These are phyloP conservation scores for Micromys minutus DNA, from an alignment of 2,113 vertebrate species.

Conservation along the genomic window DNA sequence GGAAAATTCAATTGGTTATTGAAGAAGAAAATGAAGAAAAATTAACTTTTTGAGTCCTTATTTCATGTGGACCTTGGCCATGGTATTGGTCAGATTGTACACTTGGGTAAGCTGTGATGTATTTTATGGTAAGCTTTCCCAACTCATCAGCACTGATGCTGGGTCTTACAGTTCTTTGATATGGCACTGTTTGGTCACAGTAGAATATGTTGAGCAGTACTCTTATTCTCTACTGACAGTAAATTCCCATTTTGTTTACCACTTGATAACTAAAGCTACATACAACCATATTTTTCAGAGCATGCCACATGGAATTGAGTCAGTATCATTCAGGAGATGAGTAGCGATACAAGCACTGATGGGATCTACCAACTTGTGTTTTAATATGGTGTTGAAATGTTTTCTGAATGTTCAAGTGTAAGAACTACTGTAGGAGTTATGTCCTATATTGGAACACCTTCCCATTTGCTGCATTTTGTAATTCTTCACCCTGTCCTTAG, in stretches of 20 bases:
- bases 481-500: not conserved
- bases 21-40: not conserved
- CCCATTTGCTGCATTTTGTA: not conserved
- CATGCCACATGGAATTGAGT: not conserved
- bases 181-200: not conserved
- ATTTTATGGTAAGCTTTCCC: not conserved
- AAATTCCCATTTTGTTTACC: no score
- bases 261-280: not conserved
- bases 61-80: not conserved
- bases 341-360: not conserved
- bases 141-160: not conserved
- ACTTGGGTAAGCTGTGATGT: slow-evolving; percentile 41
- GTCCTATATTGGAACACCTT: not conserved
- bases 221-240: not conserved
- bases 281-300: not conserved
- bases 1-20: slow-evolving; percentile 49
- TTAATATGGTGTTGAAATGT: not conserved
- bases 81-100: not conserved
- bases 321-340: not conserved
- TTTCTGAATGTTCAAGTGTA: not conserved
- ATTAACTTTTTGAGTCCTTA: not conserved
- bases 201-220: not conserved
- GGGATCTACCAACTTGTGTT: not conserved
- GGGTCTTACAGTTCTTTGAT: not conserved
- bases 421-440: not conserved